A percentile compares a stretch with the other conserved stretches of the same genome.
Conservation (phyloP, 2,888 invertebrate genomes). For the Byasa hedistus region DNA sequence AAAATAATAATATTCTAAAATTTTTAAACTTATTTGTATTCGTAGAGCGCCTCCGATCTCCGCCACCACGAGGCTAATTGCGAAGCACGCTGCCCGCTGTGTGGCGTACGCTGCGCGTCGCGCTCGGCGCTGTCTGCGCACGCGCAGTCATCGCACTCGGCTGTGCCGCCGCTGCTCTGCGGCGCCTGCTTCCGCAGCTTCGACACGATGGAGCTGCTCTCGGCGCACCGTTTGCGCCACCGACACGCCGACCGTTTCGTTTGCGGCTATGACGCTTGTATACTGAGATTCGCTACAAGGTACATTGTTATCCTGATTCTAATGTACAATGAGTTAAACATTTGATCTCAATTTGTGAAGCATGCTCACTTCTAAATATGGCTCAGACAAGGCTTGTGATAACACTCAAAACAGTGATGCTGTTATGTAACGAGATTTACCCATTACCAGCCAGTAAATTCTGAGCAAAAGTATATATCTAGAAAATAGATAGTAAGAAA, state of each 20-base stretch:
- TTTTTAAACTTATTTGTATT: no score
- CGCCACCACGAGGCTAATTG: constrained; percentile 44
- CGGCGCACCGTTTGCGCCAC: constrained; percentile 60
- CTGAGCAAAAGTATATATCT: no score
- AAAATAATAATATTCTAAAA: no score
- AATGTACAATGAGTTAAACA: no score
- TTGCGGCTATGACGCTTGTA: constrained; percentile 69
- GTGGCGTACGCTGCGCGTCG: constrained; percentile 33
- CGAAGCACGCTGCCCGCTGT: constrained; percentile 36
- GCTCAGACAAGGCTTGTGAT: no score
- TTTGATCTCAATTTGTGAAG: no score
- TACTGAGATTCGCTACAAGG: constrained; percentile 65
- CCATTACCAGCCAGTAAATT: no score
- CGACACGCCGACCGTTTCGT: constrained; percentile 61
- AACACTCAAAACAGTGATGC: no score
- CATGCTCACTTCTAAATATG: no score
- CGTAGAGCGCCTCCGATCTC: constrained; percentile 40
- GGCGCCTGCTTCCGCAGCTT: constrained; percentile 48
- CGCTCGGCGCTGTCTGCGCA: constrained; percentile 41
- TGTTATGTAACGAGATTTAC: no score
- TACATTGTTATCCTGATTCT: background rate
- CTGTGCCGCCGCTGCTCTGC: constrained; percentile 46
- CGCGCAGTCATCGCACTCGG: constrained; percentile 26
- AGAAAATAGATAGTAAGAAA: no score
- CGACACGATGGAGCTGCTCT: constrained; percentile 42